A percentile compares a stretch with the other conserved stretches of the same genome.
Conservation (phyloP, 92 coral and sea anemone species). For the Epizoanthus rinbou region DNA sequence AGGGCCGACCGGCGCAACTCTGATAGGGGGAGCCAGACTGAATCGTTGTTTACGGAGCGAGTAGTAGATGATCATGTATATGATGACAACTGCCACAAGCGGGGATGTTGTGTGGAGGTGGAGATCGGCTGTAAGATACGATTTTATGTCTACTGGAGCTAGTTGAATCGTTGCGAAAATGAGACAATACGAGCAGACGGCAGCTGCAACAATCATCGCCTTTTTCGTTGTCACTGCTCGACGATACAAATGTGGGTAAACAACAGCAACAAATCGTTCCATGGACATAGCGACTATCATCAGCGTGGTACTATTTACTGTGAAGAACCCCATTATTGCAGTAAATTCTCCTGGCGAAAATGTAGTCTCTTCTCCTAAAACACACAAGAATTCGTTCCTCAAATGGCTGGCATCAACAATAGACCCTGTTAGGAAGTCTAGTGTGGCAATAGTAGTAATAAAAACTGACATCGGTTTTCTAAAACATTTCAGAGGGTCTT, state of each 20-base stretch:
- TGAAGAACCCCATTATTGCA: not conserved
- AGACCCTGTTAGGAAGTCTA: constrained; percentile 1
- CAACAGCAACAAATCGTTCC: not conserved
- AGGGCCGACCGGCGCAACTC: not conserved
- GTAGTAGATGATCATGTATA: not conserved
- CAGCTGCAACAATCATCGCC: not conserved
- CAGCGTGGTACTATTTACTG: not conserved
- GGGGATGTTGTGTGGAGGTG: not conserved
- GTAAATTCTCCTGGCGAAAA: not conserved
- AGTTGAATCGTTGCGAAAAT: not conserved
- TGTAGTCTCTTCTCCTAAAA: not conserved
- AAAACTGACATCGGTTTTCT: constrained; percentile 4
- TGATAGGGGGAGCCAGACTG: not conserved
- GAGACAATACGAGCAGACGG: not conserved
- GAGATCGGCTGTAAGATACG: not conserved
- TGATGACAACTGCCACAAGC: not conserved
- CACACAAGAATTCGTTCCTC: not conserved
- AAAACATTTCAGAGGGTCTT: constrained; percentile 6
- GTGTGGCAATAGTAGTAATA: not conserved
- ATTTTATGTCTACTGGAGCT: not conserved
- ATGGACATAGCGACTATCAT: not conserved
- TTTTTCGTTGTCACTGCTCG: constrained; percentile 1
- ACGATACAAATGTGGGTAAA: not conserved
- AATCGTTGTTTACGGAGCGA: not conserved
- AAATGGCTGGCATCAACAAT: constrained; percentile 8